Base-by-base conservation (phyloP, 2,888 invertebrate species). In the Coleophora flavipennella region DNA sequence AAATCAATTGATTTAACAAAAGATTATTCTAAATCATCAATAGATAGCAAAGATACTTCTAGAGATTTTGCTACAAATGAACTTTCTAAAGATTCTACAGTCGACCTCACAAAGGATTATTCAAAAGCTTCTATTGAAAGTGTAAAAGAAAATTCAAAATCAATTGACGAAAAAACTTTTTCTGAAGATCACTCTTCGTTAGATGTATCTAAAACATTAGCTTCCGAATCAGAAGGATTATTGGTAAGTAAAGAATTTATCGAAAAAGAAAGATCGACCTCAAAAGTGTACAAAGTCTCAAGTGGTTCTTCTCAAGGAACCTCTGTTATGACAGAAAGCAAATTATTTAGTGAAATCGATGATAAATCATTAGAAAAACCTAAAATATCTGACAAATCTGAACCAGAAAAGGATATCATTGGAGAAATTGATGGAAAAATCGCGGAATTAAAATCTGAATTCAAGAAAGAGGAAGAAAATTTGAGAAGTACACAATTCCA, bases 151-250 rank as follows among this genome's bases (percentile, higher is more conserved):
- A 71, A 69, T 31, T 84, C 83, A 8, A 75, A 71, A 51, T 84
- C 84, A 1, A 67, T 84, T 13, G 84, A 84, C 46, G 84, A 84
- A 46, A 84, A 84, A 45, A 84, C 84, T 1, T 79, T 75, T 48
- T 84, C 84, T 1, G 84, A 84, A 64, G 84, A 84, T 39, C 83
- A 84, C 54, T 84, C 83, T 1, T 84, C 83, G n/a, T 53, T 81
- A 42, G 84, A 83, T 45, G 66, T 75, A 12, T 83, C 84, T n/a
- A 84, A 83, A 48, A 84, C 84, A 8, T 60, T 84, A 51, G 84
- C 84, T n/a, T 81, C 84, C 14, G 84, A 84, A 56, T 84, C 84
- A 11, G 84, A 84, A 42, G 73, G 64, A 6, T 71, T 79, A 3
- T 74, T 77, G 20, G 57, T 74, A 27, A 79, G 79, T 41, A 77